phyloP scores from a whole-genome alignment of 2,888 invertebrate genomes.

The Mermis nigrescens region DNA sequence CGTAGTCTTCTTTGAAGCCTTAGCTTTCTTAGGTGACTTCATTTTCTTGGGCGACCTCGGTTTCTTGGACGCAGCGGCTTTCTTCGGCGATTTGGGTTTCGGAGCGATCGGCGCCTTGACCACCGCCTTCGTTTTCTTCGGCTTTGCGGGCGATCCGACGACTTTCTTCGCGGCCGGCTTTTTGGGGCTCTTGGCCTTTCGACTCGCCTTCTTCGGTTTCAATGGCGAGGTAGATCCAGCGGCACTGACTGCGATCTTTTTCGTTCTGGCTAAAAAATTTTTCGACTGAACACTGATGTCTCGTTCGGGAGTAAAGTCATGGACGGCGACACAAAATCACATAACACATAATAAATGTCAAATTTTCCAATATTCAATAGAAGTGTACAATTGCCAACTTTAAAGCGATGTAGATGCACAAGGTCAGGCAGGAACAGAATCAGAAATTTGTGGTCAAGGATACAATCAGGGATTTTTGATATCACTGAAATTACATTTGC shows the following conservation, averaged over 20 bases:
- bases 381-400: too few species aligned
- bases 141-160: background rate
- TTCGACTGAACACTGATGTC: too few species aligned
- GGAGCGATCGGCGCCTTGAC: background rate
- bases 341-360: too few species aligned
- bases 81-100: slow-evolving; percentile 3
- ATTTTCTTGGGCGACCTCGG: background rate
- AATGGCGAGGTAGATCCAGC: background rate
- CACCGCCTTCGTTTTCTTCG: background rate
- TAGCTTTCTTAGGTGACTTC: background rate
- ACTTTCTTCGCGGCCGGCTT: too few species aligned
- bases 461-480: too few species aligned
- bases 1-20: background rate
- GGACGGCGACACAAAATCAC: too few species aligned
- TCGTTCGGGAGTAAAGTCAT: too few species aligned
- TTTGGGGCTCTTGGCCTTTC: background rate
- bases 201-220: background rate
- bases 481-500: too few species aligned
- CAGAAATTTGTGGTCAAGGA: too few species aligned
- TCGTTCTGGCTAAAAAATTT: slow-evolving; percentile 1
- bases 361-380: too few species aligned
- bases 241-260: background rate
- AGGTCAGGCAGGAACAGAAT: too few species aligned
- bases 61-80: background rate
- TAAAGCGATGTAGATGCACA: too few species aligned